Conservation (phyloP, 2,888 invertebrate species). For the Cosmopolites sordidus region DNA sequence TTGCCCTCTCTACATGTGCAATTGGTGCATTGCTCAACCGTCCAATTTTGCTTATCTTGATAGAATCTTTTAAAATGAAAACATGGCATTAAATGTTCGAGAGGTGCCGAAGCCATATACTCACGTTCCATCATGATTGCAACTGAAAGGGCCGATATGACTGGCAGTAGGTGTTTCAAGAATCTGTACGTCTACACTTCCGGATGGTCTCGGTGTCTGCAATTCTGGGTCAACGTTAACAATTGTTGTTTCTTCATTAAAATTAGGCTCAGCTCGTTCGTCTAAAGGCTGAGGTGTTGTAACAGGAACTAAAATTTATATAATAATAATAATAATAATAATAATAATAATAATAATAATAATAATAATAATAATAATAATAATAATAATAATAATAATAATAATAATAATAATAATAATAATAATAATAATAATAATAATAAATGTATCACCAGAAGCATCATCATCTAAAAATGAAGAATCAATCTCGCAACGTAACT, state of each 20-base stretch:
- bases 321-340: neutral
- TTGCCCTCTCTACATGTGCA: slow-evolving; percentile 67
- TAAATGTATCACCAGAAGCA: too few relatives aligned
- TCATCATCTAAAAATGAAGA: too few relatives aligned
- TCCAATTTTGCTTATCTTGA: slow-evolving; percentile 64
- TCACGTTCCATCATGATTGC: slow-evolving; percentile 45
- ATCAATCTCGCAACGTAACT: too few relatives aligned
- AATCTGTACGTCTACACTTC: slow-evolving; percentile 37
- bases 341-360: too few relatives aligned
- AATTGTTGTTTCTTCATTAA: too few relatives aligned
- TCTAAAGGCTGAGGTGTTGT: slow-evolving; percentile 44
- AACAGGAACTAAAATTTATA: slow-evolving; percentile 8
- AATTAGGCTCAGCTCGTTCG: slow-evolving; percentile 34
- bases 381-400: too few relatives aligned
- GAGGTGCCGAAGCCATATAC: neutral
- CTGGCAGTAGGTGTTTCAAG: slow-evolving; percentile 32
- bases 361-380: too few relatives aligned
- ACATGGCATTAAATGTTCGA: too few relatives aligned
- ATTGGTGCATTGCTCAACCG: slow-evolving; percentile 65
- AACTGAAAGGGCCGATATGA: slow-evolving; percentile 28
- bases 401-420: too few relatives aligned
- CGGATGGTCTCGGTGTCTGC: slow-evolving; percentile 20
- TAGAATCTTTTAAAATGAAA: slow-evolving; percentile 23
- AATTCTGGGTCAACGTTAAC: neutral
- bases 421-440: too few relatives aligned